Evolutionary conservation across 2,797 vertebrate genomes (phyloP), one percentile per base, ranked within the genome.

Genomic region (Sternarchorhynchus goeldii): DNA sequence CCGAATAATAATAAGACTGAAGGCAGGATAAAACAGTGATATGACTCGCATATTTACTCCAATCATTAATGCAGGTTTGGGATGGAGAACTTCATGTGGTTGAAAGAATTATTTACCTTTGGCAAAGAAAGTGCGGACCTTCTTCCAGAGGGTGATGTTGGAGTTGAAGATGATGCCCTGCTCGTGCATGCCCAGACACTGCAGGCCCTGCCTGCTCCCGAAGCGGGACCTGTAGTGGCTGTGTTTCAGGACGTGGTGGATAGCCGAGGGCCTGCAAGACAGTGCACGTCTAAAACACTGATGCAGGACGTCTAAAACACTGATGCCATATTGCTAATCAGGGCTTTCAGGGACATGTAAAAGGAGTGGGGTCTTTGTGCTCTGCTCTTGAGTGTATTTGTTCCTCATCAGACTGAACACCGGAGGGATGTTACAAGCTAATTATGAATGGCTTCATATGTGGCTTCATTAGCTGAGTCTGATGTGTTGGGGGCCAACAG

Each of bases 91-190:
- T 25, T 25, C 25, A 25, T 25, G 25, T 25, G 25, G 25, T 25
- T 25, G 25, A 25, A 25, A 25, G 25, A 25, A 50, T 50, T 50
- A 50, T 50, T 50, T 93, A 99, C 97, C 96, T 96, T 94, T 98
- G 73, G 89, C 91, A 85, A 97, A 99, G 86, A 94, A 97, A 21
- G 91, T 87, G 0, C 96, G 93, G 0, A 93, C 90, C 81, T 89
- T 93, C 84, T 91, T 98, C 97, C 97, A 99, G 59, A 95, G 88
- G 0, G 86, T 80, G 0, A 95, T 81, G 18, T 98, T 95, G 78
- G 94, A 98, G 84, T 99, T 99, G 57, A 98, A 99, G 79, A 98
- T 98, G 85, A 99, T 93, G 14, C 96, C 97, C 0, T 94, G 94
- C 86, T 96, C 96, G 0, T 98, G 89, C 97, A 99, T 99, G 77